Evolutionary conservation across 2,113 vertebrate species (phyloP), one percentile per base, ranked within the genome.

Genomic region (Collichthys lucidus): DNA sequence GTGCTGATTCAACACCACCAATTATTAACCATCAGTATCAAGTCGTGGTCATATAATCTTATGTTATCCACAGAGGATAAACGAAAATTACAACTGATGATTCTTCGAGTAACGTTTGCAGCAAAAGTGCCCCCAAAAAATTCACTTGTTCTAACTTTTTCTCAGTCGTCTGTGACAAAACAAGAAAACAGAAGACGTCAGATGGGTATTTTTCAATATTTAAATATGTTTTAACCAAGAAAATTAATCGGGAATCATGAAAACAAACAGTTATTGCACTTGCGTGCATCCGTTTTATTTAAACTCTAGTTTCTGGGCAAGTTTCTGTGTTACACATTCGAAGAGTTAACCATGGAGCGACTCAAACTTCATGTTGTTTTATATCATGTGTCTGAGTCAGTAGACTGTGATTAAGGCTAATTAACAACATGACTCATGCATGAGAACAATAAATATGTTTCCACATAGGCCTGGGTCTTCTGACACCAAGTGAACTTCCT

Each of bases 401-500:
- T 24, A 11, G 5, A 29, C 42, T 72, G 22, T 5, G 1, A 66
- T 29, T 2, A 16, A 52, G 19, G 15, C 19, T 14, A 50, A 50
- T 4, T 15, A 63, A 57, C 12, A 47, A 40, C 56, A n/a, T 29
- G 14, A 57, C 24, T 26, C 79, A 74, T 77, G 20, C 46, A 71
- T 62, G 40, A 26, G 56, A 40, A 16, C 24, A 70, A 53, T 29
- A 72, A 61, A 71, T 53, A 40, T 65, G 44, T 47, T 24, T 75
- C 49, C 55, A 77, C 79, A 53, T 4, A 3, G 24, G 35, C 53
- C 42, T 55, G 50, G 52, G 46, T 77, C 59, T 60, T 57, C 16
- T 72, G n/a, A 77, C 42, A 69, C 44, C 15, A 82, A 68, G 64
- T 29, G 10, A 84, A 86, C 56, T 86, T 89, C 74, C 68, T 77